A percentile compares a stretch with the other conserved stretches of the same genome.
These are phyloP conservation scores for Amblyjoppa fuscipennis DNA, from an alignment of 2,888 invertebrate genomes.

Conservation along the genomic window DNA sequence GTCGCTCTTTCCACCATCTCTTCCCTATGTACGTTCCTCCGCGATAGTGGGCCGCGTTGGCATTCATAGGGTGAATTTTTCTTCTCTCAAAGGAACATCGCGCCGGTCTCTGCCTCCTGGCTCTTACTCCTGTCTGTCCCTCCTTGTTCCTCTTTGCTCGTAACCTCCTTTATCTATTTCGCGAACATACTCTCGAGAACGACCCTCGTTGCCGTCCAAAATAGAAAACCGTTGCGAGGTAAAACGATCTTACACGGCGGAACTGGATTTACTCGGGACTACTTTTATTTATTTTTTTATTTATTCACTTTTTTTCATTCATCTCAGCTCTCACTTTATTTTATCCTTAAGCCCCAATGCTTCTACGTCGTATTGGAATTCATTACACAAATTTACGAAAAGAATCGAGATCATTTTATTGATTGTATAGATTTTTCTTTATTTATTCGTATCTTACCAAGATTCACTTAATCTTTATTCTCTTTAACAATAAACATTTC, in stretches of 20 bases:
- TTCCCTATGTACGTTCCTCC: slow-evolving; percentile 16
- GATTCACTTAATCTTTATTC: not conserved
- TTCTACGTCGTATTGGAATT: not conserved
- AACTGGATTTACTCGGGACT: not conserved
- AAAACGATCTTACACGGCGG: slow-evolving; percentile 1
- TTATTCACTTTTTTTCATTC: too few species aligned
- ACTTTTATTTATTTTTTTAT: not conserved
- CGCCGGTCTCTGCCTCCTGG: slow-evolving; percentile 36
- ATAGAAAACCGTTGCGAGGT: not conserved
- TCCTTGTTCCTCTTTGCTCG: slow-evolving; percentile 10
- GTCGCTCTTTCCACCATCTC: slow-evolving; percentile 42
- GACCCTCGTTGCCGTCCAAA: not conserved
- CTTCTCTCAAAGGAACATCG: slow-evolving; percentile 61
- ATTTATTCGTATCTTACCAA: too few species aligned
- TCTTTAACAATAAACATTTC: not conserved
- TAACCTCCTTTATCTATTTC: slow-evolving; percentile 27
- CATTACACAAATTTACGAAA: too few species aligned
- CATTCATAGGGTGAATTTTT: slow-evolving; percentile 69
- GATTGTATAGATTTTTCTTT: too few species aligned
- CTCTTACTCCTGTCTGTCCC: slow-evolving; percentile 18
- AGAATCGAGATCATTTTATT: too few species aligned
- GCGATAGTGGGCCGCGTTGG: slow-evolving; percentile 62
- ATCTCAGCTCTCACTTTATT: not conserved
- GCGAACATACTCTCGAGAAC: slow-evolving; percentile 15
- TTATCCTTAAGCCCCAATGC: not conserved